Evolutionary conservation across 2,888 invertebrate species (phyloP), one percentile per base, ranked within the genome.

Genomic region (Athrips mouffetella): DNA sequence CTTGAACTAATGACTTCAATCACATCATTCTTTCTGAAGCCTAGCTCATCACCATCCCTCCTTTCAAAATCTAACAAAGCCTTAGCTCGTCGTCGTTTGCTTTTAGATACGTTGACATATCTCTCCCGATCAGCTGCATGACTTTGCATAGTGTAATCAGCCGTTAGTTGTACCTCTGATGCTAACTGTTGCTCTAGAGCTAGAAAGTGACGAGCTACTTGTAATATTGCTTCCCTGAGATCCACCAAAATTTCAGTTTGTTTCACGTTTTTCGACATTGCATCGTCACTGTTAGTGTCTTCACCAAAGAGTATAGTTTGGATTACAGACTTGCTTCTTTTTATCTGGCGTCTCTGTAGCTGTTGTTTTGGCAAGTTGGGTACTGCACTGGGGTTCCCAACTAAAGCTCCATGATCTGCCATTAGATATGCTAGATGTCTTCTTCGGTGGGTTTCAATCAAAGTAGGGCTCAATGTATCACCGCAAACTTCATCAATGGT

Each of bases 201-300:
- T 58, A 98, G 92, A 81, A 99, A 99, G 86, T 99, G 98, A 23
- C 98, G 91, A 16, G 97, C 96, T 40, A 93, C 92, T 89, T 91
- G 98, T 47, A 98, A 88, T 62, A 99, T 97, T 23, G 98, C 96
- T 87, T 99, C 98, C 60, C 98, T 91, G 46, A 99, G 90, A 87
- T 99, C 98, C n/a, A 99, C 98, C 58, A 99, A 89, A 67, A 99
- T 94, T 90, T 99, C 99, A 63, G 99, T 99, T 88, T 99, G 99
- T 54, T 96, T 93, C 45, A 99, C 96, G 89, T 99, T 99, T 82
- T 99, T 99, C 53, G 95, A 96, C 73, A 98, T 94, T 10, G 94
- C 89, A 76, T 96, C 95, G 61, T 97, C 96, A 67, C 93, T 92
- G 53, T 90, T 92, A 55, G 89, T 91, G 55, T 93, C 93, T 72